phyloP scores from a whole-genome alignment of 2,797 vertebrate species.

The Astyanax mexicanus region DNA sequence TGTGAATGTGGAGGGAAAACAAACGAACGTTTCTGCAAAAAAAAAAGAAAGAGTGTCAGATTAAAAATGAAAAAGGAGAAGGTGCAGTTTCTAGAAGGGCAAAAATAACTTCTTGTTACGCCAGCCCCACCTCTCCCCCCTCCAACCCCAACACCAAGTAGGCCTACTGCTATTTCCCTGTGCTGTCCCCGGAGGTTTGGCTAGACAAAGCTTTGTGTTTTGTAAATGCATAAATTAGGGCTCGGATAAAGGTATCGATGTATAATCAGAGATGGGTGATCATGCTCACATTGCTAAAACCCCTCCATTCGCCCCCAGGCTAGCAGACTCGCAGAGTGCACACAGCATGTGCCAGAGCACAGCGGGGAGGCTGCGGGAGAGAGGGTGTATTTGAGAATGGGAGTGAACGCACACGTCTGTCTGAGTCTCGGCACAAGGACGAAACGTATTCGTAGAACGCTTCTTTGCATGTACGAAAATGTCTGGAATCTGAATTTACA shows the following conservation, averaged over 20 bases:
- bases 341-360: conserved; percentile 58
- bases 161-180: conserved; percentile 56
- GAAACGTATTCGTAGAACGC: background rate
- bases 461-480: background rate
- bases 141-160: background rate
- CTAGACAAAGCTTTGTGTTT: conserved; percentile 76
- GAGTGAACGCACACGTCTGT: conserved; percentile 31
- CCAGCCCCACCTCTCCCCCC: conserved; percentile 39
- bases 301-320: conserved; percentile 69
- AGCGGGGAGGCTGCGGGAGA: conserved; percentile 53
- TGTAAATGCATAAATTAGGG: conserved; percentile 78
- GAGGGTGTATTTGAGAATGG: conserved; percentile 22
- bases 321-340: conserved; percentile 59
- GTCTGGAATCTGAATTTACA: too few relatives aligned
- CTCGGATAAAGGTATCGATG: conserved; percentile 77
- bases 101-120: conserved; percentile 57
- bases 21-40: conserved; percentile 41
- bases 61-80: conserved; percentile 48
- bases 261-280: conserved; percentile 76
- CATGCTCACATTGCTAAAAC: conserved; percentile 57
- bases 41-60: conserved; percentile 44
- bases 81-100: conserved; percentile 55
- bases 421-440: background rate
- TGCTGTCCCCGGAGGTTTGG: conserved; percentile 67
- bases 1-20: conserved; percentile 20